phyloP scores from a whole-genome alignment of 2,888 invertebrate genomes.

The Parnassius orleans region DNA sequence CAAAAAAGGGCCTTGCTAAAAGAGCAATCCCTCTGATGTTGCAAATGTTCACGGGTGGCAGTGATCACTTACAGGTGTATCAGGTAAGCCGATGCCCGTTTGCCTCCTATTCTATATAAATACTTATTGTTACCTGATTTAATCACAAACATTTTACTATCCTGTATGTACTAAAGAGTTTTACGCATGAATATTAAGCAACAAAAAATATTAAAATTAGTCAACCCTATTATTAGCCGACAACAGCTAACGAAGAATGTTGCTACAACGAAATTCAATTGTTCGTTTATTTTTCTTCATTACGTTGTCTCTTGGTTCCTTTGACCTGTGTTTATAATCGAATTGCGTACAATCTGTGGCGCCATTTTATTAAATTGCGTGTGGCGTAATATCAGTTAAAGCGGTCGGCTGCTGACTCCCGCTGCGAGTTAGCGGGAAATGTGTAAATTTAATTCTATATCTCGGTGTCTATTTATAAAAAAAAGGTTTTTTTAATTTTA shows the following conservation, averaged over 20 bases:
- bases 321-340: conserved; percentile 28
- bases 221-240: background rate
- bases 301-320: conserved; percentile 23
- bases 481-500: background rate
- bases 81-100: too few species aligned
- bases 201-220: too few species aligned
- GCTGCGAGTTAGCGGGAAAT: conserved; percentile 21
- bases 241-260: conserved; percentile 8
- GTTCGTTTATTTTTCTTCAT: conserved; percentile 24
- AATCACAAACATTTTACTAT: too few species aligned
- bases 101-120: too few species aligned
- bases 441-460: conserved; percentile 29
- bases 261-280: conserved; percentile 17
- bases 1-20: too few species aligned
- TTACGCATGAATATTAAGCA: too few species aligned
- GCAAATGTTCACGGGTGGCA: too few species aligned
- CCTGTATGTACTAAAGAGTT: too few species aligned
- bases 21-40: too few species aligned
- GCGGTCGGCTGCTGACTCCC: conserved; percentile 2
- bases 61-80: too few species aligned
- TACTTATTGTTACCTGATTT: too few species aligned
- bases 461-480: conserved; percentile 13
- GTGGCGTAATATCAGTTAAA: conserved; percentile 22
- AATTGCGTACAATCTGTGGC: conserved; percentile 31
- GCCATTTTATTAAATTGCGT: conserved; percentile 33